These are phyloP conservation scores for Solenopsis invicta DNA, from an alignment of 1,140 invertebrate genomes.

Conservation along the genomic window DNA sequence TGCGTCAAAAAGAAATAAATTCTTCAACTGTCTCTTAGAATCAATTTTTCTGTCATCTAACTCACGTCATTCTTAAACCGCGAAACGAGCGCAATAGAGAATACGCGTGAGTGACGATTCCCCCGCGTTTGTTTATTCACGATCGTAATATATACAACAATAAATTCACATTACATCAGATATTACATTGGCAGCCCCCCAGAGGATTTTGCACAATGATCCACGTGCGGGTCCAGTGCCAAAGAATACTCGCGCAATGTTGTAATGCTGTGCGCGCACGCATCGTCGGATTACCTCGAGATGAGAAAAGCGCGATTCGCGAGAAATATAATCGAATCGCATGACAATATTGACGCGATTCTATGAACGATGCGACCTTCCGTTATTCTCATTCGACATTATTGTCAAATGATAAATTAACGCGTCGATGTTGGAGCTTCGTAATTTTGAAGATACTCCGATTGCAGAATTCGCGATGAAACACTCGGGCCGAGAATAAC, in stretches of 20 bases:
- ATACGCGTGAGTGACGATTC: not conserved
- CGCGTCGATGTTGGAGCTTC: not conserved
- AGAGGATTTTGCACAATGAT: slow-evolving; percentile 48
- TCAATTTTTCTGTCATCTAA: slow-evolving; percentile 13
- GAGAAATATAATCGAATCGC: slow-evolving; percentile 22
- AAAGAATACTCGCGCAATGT: slow-evolving; percentile 36
- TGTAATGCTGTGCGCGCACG: not conserved
- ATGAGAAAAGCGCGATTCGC: not conserved
- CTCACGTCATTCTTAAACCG: not conserved
- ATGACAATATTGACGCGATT: not conserved
- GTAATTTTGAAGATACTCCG: not conserved
- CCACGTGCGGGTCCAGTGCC: slow-evolving; percentile 8
- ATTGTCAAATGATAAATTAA: not conserved
- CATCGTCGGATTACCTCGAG: not conserved
- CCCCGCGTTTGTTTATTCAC: slow-evolving; percentile 21
- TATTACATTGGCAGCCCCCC: slow-evolving; percentile 38
- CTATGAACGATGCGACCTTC: not conserved
- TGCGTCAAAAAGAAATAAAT: not conserved
- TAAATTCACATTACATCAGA: slow-evolving; percentile 39
- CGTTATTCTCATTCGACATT: slow-evolving; percentile 10
- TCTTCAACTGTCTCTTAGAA: not conserved
- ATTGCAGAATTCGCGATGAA: not conserved
- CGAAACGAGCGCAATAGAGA: not conserved
- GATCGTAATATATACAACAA: slow-evolving; percentile 33
- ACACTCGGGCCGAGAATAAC: not conserved